Evolutionary conservation across 2,797 vertebrate genomes (phyloP).

Genomic region (Helarctos malayanus): DNA sequence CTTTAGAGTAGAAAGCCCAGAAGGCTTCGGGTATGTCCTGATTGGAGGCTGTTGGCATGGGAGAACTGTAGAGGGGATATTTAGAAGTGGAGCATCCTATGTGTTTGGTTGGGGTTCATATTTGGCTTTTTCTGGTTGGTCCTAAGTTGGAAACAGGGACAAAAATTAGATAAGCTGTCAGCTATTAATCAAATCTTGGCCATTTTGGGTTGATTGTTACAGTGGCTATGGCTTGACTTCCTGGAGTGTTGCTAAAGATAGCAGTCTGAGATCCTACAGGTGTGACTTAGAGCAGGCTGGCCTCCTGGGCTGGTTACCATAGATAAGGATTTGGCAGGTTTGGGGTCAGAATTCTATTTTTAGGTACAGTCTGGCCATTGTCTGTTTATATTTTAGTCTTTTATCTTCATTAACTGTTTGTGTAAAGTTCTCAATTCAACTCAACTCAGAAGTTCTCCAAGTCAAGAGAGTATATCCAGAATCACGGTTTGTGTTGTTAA

Average conservation of each 20-base stretch:
- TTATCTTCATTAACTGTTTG: not conserved
- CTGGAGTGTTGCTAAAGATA: not conserved
- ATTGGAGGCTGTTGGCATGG: not conserved
- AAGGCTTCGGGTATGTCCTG: not conserved
- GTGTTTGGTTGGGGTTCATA: not conserved
- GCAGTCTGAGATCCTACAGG: not conserved
- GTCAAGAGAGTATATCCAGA: not conserved
- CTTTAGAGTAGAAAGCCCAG: not conserved
- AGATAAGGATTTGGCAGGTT: not conserved
- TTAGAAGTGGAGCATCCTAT: not conserved
- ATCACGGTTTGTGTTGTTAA: not conserved
- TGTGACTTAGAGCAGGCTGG: not conserved
- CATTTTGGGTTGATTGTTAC: not conserved
- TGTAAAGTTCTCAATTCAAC: conserved; percentile 1
- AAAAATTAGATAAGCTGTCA: not conserved
- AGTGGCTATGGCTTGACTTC: not conserved
- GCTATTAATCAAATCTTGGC: not conserved
- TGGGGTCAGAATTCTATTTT: not conserved
- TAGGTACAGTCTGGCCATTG: not conserved
- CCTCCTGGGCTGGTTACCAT: not conserved
- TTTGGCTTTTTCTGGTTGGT: not conserved
- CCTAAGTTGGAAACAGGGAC: not conserved
- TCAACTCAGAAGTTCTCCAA: conserved; percentile 7
- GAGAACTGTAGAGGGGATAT: not conserved
- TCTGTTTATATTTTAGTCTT: not conserved